These are phyloP conservation scores for Turritopsis dohrnii DNA, from an alignment of 30 jellyfish, hydroid and myxozoan genomes.

Conservation along the genomic window DNA sequence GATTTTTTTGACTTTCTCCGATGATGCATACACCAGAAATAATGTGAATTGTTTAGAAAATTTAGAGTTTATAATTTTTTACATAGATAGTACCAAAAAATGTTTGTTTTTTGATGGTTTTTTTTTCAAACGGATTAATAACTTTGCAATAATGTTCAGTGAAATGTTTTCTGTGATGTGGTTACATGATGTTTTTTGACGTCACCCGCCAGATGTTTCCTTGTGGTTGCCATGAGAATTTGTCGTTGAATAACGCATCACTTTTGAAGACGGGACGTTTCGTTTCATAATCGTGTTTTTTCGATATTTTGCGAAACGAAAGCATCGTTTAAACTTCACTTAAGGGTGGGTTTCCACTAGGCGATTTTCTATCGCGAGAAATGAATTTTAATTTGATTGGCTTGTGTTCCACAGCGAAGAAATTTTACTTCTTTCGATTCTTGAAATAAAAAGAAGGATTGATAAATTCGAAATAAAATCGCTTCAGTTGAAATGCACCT, in stretches of 20 bases:
- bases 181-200: background rate
- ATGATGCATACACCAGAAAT: background rate
- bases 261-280: background rate
- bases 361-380: too few relatives aligned
- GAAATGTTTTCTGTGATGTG: background rate
- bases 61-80: conserved; percentile 16
- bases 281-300: background rate
- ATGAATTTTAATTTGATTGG: too few relatives aligned
- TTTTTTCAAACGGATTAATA: background rate
- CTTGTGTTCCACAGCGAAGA: too few relatives aligned
- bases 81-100: background rate
- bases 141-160: background rate
- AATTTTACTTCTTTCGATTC: too few relatives aligned
- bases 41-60: conserved; percentile 14
- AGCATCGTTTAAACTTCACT: background rate
- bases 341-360: too few relatives aligned
- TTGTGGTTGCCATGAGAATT: background rate
- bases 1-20: background rate
- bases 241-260: background rate
- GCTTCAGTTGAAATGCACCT: too few relatives aligned
- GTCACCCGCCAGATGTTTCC: too few relatives aligned
- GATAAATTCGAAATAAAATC: too few relatives aligned
- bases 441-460: too few relatives aligned
- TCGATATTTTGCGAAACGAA: background rate
- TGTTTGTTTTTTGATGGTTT: background rate